Evolutionary conservation across 2,888 invertebrate genomes (phyloP).

Genomic region (Mimumesa dahlbomi): DNA sequence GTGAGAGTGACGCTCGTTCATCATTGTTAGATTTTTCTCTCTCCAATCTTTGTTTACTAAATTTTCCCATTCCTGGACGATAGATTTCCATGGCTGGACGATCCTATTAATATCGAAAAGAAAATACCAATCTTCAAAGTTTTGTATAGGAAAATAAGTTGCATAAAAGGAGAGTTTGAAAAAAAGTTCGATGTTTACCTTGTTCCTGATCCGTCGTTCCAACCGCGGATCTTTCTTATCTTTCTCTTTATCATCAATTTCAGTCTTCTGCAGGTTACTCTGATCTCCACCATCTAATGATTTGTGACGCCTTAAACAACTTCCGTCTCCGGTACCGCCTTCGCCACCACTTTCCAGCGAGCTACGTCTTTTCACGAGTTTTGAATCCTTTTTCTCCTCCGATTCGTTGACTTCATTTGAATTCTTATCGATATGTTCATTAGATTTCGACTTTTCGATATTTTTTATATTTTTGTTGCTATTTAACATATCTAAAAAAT

Average conservation of each 20-base stretch:
- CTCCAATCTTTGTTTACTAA: slow-evolving; percentile 84
- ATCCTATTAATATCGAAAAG: slow-evolving; percentile 82
- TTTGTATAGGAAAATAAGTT: not conserved
- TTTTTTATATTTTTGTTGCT: slow-evolving; percentile 23
- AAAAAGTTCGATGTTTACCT: slow-evolving; percentile 79
- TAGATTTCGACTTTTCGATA: slow-evolving; percentile 60
- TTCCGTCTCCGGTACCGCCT: slow-evolving; percentile 75
- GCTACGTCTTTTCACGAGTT: slow-evolving; percentile 74
- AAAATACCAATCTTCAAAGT: not conserved
- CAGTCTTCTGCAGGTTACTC: slow-evolving; percentile 82
- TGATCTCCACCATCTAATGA: slow-evolving; percentile 83
- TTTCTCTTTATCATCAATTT: slow-evolving; percentile 82
- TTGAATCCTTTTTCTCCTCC: slow-evolving; percentile 65
- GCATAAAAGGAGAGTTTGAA: slow-evolving; percentile 3
- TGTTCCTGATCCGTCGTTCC: slow-evolving; percentile 85
- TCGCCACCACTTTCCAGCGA: slow-evolving; percentile 78
- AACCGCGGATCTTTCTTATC: slow-evolving; percentile 82
- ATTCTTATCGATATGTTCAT: slow-evolving; percentile 62
- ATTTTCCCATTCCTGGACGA: slow-evolving; percentile 93
- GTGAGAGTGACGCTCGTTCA: slow-evolving; percentile 75
- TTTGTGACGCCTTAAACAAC: slow-evolving; percentile 81
- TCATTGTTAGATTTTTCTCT: slow-evolving; percentile 77
- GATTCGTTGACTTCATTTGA: slow-evolving; percentile 52
- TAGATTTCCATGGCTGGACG: slow-evolving; percentile 95
- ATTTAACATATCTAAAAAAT: slow-evolving; percentile 32